Conservation (phyloP, 1,140 invertebrate genomes). For the Helicoverpa armigera region DNA sequence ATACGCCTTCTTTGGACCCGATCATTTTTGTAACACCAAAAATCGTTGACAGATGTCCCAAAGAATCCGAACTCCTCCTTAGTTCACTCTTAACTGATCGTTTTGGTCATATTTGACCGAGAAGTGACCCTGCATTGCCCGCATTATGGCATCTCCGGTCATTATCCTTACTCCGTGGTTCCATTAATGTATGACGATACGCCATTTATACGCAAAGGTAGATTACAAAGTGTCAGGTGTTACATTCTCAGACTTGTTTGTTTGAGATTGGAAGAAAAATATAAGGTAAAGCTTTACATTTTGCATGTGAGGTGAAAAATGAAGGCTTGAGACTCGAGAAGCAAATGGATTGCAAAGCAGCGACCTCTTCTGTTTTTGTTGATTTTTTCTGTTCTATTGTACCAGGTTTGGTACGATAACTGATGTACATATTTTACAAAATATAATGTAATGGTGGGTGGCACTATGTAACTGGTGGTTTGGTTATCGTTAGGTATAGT, state of each 20-base stretch:
- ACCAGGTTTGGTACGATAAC: background rate
- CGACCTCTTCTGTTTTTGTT: background rate
- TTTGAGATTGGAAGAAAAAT: background rate
- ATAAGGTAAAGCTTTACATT: background rate
- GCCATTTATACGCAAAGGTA: slow-evolving; percentile 14
- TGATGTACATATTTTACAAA: too few species aligned
- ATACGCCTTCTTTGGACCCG: too few species aligned
- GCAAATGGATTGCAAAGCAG: slow-evolving; percentile 14
- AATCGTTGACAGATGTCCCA: too few species aligned
- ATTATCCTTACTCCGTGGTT: background rate
- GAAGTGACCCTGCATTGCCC: too few species aligned
- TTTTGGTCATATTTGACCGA: too few species aligned
- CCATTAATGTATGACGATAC: slow-evolving; percentile 25
- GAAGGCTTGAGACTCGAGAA: background rate
- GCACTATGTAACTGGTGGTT: too few species aligned
- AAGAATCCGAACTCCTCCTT: too few species aligned
- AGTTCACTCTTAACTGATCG: too few species aligned
- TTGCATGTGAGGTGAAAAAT: slow-evolving; percentile 19
- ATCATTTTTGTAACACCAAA: too few species aligned
- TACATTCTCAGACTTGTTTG: background rate
- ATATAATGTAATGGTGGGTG: too few species aligned
- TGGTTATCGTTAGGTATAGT: too few species aligned
- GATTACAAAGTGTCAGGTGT: slow-evolving; percentile 9
- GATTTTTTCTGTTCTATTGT: background rate
- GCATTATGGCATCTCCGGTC: too few species aligned